These are phyloP conservation scores for Botia kubotai DNA, from an alignment of 2,797 vertebrate species.

Conservation along the genomic window DNA sequence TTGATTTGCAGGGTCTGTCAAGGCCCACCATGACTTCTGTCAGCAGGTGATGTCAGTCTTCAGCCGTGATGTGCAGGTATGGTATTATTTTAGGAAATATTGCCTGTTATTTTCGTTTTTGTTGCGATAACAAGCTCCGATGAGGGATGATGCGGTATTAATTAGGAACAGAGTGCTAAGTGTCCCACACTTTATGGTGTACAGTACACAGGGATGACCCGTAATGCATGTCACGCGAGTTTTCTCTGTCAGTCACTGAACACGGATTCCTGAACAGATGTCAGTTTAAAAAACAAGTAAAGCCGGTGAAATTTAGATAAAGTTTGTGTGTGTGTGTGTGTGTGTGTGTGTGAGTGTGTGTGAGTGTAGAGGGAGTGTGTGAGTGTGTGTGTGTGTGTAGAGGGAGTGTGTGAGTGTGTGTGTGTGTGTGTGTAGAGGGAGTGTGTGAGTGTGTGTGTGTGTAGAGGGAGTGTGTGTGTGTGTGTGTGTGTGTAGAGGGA, in stretches of 20 bases:
- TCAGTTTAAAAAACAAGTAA: background rate
- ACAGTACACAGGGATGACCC: no score
- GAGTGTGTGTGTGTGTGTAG: no score
- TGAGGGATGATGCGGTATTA: background rate
- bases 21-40: background rate
- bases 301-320: background rate
- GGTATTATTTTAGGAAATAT: constrained; percentile 13
- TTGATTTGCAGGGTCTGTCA: background rate
- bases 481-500: no score
- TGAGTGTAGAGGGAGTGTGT: no score
- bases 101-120: background rate
- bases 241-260: background rate
- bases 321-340: no score
- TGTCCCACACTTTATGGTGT: background rate
- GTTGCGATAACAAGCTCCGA: background rate
- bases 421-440: no score
- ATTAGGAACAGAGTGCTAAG: background rate
- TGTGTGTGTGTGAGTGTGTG: background rate
- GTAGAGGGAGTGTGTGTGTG: no score
- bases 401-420: no score
- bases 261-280: background rate
- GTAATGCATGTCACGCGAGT: background rate
- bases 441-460: no score
- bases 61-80: constrained; percentile 2
- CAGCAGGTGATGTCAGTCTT: background rate